phyloP scores from a whole-genome alignment of 2,797 vertebrate species.

The Hemitrygon akajei region DNA sequence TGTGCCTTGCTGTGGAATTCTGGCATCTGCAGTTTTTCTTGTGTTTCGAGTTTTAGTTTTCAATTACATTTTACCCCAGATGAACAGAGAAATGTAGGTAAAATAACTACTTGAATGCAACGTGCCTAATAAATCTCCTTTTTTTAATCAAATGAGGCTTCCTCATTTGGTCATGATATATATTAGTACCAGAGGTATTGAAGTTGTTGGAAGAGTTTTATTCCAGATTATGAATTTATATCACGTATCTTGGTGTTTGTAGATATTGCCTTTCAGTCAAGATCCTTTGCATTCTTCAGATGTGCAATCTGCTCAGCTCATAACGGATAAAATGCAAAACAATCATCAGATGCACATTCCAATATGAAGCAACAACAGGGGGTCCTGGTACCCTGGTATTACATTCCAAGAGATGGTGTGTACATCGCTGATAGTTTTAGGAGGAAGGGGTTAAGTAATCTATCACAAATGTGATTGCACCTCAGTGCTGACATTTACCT shows the following conservation, averaged over 20 bases:
- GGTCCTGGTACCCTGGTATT: neutral
- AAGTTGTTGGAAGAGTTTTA: neutral
- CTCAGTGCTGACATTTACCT: constrained; percentile 30
- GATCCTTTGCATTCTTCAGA: constrained; percentile 3
- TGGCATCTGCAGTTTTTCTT: too few relatives aligned
- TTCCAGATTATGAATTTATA: neutral
- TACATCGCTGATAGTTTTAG: neutral
- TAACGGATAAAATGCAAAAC: constrained; percentile 12
- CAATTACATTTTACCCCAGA: neutral
- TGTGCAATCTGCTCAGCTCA: constrained; percentile 7
- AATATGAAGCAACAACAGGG: neutral
- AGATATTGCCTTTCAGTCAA: constrained; percentile 28
- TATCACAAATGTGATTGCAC: constrained; percentile 35
- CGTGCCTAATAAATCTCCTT: neutral
- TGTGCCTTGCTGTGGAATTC: too few relatives aligned
- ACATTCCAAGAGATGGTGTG: neutral
- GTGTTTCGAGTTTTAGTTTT: too few relatives aligned
- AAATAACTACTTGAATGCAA: neutral
- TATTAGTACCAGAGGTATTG: neutral
- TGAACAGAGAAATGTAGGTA: neutral
- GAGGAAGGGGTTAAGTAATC: constrained; percentile 32
- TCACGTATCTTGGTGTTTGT: neutral
- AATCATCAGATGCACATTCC: constrained; percentile 34
- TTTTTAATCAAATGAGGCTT: neutral
- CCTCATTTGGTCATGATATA: neutral